Evolutionary conservation across 1,140 invertebrate genomes (phyloP).

Genomic region (Drosophila rufa): DNA sequence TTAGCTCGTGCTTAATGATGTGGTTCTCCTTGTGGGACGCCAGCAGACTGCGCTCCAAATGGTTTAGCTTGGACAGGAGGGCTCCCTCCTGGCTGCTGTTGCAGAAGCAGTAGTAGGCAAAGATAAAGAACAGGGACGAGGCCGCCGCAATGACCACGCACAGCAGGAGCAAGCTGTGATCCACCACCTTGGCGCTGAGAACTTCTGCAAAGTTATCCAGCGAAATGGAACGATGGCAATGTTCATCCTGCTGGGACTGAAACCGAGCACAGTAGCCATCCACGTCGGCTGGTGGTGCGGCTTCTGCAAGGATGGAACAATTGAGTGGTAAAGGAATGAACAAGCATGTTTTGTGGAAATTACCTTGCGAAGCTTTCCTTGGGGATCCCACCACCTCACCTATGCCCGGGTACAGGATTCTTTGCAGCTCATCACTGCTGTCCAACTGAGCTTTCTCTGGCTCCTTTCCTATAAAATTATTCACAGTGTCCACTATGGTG

Average conservation of each 20-base stretch:
- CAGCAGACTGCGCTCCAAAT: conserved; percentile 86
- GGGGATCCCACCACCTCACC: not conserved
- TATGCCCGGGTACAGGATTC: conserved; percentile 56
- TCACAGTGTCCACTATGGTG: conserved; percentile 79
- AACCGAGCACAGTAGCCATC: conserved; percentile 55
- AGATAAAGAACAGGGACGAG: conserved; percentile 89
- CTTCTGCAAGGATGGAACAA: conserved; percentile 4
- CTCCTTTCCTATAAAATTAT: conserved; percentile 63
- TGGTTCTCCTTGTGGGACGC: conserved; percentile 87
- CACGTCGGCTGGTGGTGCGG: not conserved
- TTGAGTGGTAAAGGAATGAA: not conserved
- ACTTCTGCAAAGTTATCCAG: conserved; percentile 71
- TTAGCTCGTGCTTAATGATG: conserved; percentile 88
- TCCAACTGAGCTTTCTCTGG: conserved; percentile 33
- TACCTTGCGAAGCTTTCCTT: conserved; percentile 9
- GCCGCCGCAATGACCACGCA: conserved; percentile 88
- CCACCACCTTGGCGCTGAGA: conserved; percentile 63
- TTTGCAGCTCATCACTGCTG: conserved; percentile 57
- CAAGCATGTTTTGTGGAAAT: no score
- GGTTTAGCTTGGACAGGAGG: conserved; percentile 88
- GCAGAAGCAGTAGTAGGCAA: conserved; percentile 91
- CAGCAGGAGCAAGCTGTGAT: conserved; percentile 84
- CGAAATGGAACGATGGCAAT: conserved; percentile 51
- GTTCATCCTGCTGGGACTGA: not conserved
- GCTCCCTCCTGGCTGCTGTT: conserved; percentile 88